These are phyloP conservation scores for Syndactyla subalaris DNA, from an alignment of 2,797 vertebrate species.

Conservation along the genomic window DNA sequence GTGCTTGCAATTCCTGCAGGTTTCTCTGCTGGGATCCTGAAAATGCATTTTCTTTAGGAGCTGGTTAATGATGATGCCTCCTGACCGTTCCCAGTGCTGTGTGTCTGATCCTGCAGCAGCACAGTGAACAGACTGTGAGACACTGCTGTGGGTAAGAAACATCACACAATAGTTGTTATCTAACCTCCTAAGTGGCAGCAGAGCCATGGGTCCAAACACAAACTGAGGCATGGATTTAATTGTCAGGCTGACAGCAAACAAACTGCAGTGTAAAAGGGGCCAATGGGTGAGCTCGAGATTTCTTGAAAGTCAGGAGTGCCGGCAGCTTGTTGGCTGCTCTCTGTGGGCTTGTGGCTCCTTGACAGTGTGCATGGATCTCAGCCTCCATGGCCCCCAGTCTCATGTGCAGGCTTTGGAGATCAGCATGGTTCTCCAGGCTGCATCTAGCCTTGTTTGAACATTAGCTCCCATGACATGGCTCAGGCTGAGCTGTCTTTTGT, in stretches of 20 bases:
- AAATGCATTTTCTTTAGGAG: background rate
- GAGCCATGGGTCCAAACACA: background rate
- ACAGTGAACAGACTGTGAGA: background rate
- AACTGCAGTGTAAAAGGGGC: background rate
- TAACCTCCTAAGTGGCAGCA: background rate
- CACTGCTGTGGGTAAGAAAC: background rate
- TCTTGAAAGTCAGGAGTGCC: background rate
- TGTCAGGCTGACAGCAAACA: background rate
- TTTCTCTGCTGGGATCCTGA: background rate
- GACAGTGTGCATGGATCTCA: rapidly evolving
- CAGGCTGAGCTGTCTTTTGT: background rate
- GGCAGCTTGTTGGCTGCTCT: background rate
- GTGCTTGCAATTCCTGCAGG: background rate
- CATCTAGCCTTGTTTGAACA: background rate
- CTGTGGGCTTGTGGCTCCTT: background rate
- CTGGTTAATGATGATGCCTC: background rate
- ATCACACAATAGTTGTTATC: rapidly evolving
- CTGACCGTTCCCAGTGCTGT: background rate
- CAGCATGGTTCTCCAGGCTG: background rate
- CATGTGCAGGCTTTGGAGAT: background rate
- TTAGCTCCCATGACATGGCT: background rate
- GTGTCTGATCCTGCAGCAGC: background rate
- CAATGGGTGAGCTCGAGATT: background rate
- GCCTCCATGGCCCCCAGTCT: rapidly evolving
- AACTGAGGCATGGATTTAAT: background rate